Base-by-base conservation (phyloP, 2,888 invertebrate species). In the Cepaea hortensis region DNA sequence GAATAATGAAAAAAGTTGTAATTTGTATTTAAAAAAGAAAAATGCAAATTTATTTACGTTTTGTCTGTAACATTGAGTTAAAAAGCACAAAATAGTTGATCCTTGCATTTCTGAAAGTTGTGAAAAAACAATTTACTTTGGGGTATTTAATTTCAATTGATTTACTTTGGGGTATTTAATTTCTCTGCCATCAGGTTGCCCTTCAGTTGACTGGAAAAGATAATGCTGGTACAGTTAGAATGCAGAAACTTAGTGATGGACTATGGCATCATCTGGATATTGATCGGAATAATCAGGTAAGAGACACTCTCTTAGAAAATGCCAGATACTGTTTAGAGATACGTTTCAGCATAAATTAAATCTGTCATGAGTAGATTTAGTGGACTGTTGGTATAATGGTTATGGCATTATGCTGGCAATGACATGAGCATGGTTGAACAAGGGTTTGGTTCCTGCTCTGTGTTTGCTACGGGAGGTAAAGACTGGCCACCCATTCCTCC, bases 221-320 rank as follows among this genome's bases (percentile, higher is more conserved):
- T 87, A 84, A 81, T 23, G 86, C 88, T 7, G 90, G 90, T 4
- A 86, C 89, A 1, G 88, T 89, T n/a, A 90, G 86, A 55, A 89
- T 93, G 87, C 88, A 90, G 75, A 90, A 89, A 62, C 95, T 98
- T 88, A 97, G 98, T 93, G 99, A 99, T 94, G 99, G 99, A 6
- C 97, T 98, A 94, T 99, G 99, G 99, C 99, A 99, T 95, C 96
- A 98, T 87, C 95, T 99, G 87, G 99, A 99, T 93, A 96, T 99
- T 90, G 98, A 98, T 94, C 88, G 93, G 55, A 90, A 90, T 50
- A 93, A 92, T 88, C 92, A 91, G 92, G 94, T 94, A 85, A 81
- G 90, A 61, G n/a, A 70, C 11, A 48, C 35, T n/a, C 48, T 81
- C 9, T 68, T 50, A 48, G n/a, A 20, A 65, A 15, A 48, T 75